Evolutionary conservation across 2,888 invertebrate species (phyloP).

Genomic region (Ichneumoninae sp.): DNA sequence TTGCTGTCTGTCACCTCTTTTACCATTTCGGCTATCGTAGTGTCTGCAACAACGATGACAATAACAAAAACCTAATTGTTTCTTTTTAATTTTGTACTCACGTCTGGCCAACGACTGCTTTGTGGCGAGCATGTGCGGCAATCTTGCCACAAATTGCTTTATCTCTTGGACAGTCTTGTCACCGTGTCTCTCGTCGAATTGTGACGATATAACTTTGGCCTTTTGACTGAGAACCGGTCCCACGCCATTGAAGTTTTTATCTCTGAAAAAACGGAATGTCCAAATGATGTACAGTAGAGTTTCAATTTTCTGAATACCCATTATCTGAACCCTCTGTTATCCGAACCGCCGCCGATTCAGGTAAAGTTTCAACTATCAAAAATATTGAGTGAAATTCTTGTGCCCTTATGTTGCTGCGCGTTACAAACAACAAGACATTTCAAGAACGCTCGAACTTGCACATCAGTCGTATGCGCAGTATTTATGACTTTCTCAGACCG

Average conservation of each 20-base stretch:
- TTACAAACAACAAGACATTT: too few relatives aligned
- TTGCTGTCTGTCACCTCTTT: conserved; percentile 92
- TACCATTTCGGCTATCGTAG: conserved; percentile 96
- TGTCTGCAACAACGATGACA: conserved; percentile 86
- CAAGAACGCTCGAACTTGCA: too few relatives aligned
- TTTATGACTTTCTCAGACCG: too few relatives aligned
- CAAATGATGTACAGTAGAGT: neutral
- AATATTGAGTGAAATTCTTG: too few relatives aligned
- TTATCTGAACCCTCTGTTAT: too few relatives aligned
- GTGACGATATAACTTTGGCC: conserved; percentile 93
- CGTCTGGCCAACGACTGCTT: conserved; percentile 93
- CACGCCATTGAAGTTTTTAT: conserved; percentile 96
- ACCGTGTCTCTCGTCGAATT: conserved; percentile 93
- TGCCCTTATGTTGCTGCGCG: too few relatives aligned
- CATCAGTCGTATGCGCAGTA: too few relatives aligned
- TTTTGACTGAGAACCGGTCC: conserved; percentile 94
- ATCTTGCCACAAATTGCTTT: conserved; percentile 95
- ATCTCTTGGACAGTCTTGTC: conserved; percentile 97
- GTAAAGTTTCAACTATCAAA: too few relatives aligned
- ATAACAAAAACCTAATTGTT: neutral
- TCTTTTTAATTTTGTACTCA: conserved; percentile 76
- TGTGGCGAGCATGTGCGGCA: conserved; percentile 94
- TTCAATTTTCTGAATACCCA: too few relatives aligned
- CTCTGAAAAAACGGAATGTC: conserved; percentile 84
- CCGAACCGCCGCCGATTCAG: too few relatives aligned